These are phyloP conservation scores for Mormyrops attenuatus DNA, from an alignment of 2,797 vertebrate genomes.

Conservation along the genomic window DNA sequence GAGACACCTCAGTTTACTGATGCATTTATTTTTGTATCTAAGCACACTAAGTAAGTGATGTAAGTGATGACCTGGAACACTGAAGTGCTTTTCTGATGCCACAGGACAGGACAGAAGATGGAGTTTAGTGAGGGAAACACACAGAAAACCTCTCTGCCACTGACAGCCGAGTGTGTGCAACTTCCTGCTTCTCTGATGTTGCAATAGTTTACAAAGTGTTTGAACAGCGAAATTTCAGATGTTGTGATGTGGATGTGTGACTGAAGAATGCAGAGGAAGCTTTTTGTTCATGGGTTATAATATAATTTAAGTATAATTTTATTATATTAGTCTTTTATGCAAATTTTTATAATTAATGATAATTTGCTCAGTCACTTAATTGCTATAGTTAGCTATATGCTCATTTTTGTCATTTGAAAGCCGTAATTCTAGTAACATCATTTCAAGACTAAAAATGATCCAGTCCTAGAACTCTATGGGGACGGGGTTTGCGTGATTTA, in stretches of 20 bases:
- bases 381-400: background rate
- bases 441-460: background rate
- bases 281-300: background rate
- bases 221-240: background rate
- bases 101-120: background rate
- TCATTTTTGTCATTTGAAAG: background rate
- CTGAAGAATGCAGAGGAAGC: background rate
- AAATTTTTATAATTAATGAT: background rate
- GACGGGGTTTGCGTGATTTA: background rate
- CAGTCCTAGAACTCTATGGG: background rate
- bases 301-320: background rate
- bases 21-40: background rate
- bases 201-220: background rate
- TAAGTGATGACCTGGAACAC: background rate
- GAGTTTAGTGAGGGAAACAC: background rate
- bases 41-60: background rate
- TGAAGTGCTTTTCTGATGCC: background rate
- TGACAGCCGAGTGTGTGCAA: background rate
- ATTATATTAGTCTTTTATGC: background rate
- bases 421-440: background rate
- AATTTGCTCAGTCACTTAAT: background rate
- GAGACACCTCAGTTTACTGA: background rate
- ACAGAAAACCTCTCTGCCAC: background rate
- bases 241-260: background rate
- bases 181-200: background rate